Base-by-base conservation (phyloP, 2,113 vertebrate species). In the Empidonax alnorum region DNA sequence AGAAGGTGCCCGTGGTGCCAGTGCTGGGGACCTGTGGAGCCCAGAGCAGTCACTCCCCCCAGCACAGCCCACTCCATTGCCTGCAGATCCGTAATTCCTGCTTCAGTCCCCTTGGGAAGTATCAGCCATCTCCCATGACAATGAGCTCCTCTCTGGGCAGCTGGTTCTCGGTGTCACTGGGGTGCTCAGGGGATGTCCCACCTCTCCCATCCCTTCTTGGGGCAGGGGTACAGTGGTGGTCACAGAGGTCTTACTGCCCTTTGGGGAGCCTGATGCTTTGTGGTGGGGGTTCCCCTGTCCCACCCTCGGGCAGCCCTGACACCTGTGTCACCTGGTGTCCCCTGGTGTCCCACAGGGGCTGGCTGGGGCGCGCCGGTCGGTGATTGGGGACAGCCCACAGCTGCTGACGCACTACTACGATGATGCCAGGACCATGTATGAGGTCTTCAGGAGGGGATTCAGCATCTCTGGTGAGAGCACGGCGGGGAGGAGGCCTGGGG, bases 341-440 rank as follows among this genome's bases (percentile, higher is more conserved):
- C 3, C 3, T 58, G 0, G 0, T 61, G 72, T 81, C 65, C 3
- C 41, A 0, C 93, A 98, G 99, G 97, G 96, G 56, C 93, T 98
- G 96, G 98, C 91, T 0, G 99, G 99, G 28, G 99, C 98, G 1
- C 98, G 98, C 52, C 96, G 98, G 61, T 99, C 99, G 2, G 98
- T 99, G 98, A 98, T 99, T 5, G 98, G 98, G 6, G 98, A 98
- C 73, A 97, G 97, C 49, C 91, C 98, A 2, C 97, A 99, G 91
- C 97, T 99, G 66, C 98, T 99, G 71, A 98, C 98, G 1, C 98
- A 99, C 95, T 99, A 99, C 96, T 99, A 99, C 0, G 99, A 99
- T 1, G 99, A 99, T 0, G 99, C 99, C 90, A 98, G 97, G 96
- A 99, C 99, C 93, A 98, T 99, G 99, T 99, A 99, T 2, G 99